These are phyloP conservation scores for Nanorana parkeri DNA, from an alignment of 2,113 vertebrate genomes.

Conservation along the genomic window DNA sequence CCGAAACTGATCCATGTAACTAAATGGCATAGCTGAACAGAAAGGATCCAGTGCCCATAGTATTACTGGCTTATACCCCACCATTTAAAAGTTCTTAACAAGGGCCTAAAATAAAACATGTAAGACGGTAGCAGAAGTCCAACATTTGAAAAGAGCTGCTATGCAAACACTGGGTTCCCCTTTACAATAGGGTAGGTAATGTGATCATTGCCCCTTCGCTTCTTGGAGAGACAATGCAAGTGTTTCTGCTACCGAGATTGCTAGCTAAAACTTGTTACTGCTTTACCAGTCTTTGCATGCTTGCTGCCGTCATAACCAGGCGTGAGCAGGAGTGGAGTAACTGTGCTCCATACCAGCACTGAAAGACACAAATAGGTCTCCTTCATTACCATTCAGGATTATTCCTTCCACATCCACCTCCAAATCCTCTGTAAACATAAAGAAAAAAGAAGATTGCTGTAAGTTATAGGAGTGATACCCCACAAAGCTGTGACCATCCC, in stretches of 20 bases:
- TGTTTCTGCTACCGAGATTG: conserved; percentile 4
- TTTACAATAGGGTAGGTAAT: not conserved
- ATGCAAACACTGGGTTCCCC: not conserved
- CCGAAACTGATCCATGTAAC: not conserved
- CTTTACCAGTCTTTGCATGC: not conserved
- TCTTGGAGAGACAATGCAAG: not conserved
- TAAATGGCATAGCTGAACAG: not conserved
- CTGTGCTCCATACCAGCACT: conserved; percentile 82
- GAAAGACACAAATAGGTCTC: conserved; percentile 73
- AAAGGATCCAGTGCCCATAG: not conserved
- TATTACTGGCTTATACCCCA: not conserved
- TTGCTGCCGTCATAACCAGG: conserved; percentile 74
- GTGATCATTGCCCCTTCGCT: not conserved
- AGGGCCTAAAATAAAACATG: not conserved
- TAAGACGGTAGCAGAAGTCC: not conserved
- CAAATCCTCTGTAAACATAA: conserved; percentile 80
- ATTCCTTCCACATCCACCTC: conserved; percentile 88
- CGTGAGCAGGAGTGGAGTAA: conserved; percentile 79
- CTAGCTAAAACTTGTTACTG: conserved; percentile 15
- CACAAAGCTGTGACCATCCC: not conserved
- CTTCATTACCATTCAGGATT: conserved; percentile 76
- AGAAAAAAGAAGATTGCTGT: not conserved
- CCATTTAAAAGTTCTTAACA: not conserved
- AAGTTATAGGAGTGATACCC: not conserved
- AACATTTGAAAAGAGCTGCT: not conserved